Evolutionary conservation across 2,797 vertebrate genomes (phyloP).

Genomic region (Pelodytes ibericus): DNA sequence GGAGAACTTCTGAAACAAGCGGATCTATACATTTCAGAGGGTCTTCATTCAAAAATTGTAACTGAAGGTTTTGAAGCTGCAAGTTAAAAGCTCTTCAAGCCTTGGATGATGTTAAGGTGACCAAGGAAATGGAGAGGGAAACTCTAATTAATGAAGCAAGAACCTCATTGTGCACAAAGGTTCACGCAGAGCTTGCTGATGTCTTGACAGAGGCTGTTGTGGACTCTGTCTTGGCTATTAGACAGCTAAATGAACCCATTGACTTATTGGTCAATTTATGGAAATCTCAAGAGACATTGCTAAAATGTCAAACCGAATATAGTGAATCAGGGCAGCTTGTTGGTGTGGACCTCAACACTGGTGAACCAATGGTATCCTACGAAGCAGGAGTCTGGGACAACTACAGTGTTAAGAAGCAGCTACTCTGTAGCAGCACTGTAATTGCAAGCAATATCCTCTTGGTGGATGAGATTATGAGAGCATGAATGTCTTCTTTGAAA

Average conservation of each 20-base stretch:
- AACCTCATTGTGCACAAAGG: constrained; percentile 94
- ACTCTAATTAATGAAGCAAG: constrained; percentile 88
- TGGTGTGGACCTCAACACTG: too few relatives aligned
- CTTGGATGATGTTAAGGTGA: constrained; percentile 85
- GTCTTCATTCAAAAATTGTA: constrained; percentile 93
- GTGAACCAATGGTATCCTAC: constrained; percentile 92
- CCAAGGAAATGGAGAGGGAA: constrained; percentile 87
- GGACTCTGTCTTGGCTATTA: constrained; percentile 89
- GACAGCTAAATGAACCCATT: constrained; percentile 84
- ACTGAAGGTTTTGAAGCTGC: constrained; percentile 95
- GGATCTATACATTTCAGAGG: constrained; percentile 95
- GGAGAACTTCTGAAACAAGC: constrained; percentile 96
- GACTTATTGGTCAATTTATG: constrained; percentile 98
- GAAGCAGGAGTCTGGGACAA: constrained; percentile 95
- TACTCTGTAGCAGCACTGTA: constrained; percentile 87
- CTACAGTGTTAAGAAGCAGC: constrained; percentile 96
- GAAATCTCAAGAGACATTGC: too few relatives aligned
- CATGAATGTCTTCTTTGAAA: constrained; percentile 96
- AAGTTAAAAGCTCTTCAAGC: constrained; percentile 87
- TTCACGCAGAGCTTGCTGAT: constrained; percentile 90
- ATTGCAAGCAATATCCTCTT: constrained; percentile 96
- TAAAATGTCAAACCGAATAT: too few relatives aligned
- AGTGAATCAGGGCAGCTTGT: too few relatives aligned
- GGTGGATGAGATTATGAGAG: constrained; percentile 98
- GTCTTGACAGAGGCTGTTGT: constrained; percentile 96